Evolutionary conservation across 2,113 vertebrate genomes (phyloP), one percentile per base, ranked within the genome.

Genomic region (Seriola quinqueradiata): DNA sequence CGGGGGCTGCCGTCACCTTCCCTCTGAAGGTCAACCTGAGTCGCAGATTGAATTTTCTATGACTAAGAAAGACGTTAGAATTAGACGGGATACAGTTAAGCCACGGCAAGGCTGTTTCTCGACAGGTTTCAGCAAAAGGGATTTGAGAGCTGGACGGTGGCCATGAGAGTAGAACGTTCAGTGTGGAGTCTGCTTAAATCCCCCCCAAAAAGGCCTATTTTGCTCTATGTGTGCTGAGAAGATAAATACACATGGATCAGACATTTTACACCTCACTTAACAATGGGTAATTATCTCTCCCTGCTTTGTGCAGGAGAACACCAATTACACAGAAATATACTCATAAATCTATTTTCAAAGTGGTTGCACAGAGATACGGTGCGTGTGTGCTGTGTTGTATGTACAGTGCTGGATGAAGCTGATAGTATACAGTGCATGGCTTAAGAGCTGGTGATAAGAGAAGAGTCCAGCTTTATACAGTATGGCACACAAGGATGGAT

Each of bases 271-370:
- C 88, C 79, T 89, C 74, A 58, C 84, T 85, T 81, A 88, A 92
- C 90, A 89, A 88, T 82, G 70, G 82, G 23, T 89, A 87, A 94
- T 93, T 91, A 91, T 87, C 89, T 88, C 67, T 66, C 58, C 65
- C 38, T 70, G 81, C 72, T 91, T 84, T 81, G 75, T 90, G 76
- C 66, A 57, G 70, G 67, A 78, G 79, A 77, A 82, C 82, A 77
- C 72, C 83, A 89, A 85, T 90, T 88, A 79, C 84, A 86, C 25
- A 67, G 28, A 82, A 83, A 80, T 85, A 82, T 52, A 87, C 79
- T 65, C 72, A 46, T 75, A 80, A 77, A 86, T 89, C 84, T 84
- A 28, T 83, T 88, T 82, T 57, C 76, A 86, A 74, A 84, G 85
- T 42, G 59, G 17, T 46, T 23, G 54, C 52, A 68, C 52, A 0